Evolutionary conservation across 37 sponge, comb jelly and placozoan species (phyloP), one percentile per base, ranked within the genome.

Genomic region (Bolinopsis microptera): DNA sequence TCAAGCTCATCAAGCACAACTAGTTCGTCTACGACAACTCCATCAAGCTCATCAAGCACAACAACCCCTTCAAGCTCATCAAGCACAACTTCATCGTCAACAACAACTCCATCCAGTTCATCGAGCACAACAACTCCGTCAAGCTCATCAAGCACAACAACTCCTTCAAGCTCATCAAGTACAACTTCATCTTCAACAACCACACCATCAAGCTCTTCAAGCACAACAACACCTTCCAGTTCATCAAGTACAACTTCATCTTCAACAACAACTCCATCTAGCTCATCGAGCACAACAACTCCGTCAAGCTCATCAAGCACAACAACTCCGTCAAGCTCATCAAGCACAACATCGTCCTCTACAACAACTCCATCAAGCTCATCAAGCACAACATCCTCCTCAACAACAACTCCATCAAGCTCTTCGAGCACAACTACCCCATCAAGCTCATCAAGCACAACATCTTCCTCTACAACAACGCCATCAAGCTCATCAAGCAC

Each of bases 361-460:
- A 75, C 32, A 28, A 75, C 61, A 48, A 48, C 61, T 48, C 61
- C 61, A 18, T 48, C 61, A 48, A 48, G 61, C 13, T 48, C 61
- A 13, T 48, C 61, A 18, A 48, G 61, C 13, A 48, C 61, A 18
- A 48, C 61, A 5, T 18, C 61, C 13, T 32, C 34, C 3, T 32
- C 76, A 75, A 75, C 76, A 5, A 75, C 34, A 75, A 48, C 61
- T 48, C 61, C 61, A 48, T 48, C 61, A 48, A 48, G 61, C 61
- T 48, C 61, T 13, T 48, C 61, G 13, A 48, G 61, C 61, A 48
- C 61, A 48, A 48, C 61, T 18, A 48, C 61, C 13, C 61, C 61
- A 48, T 48, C 61, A 48, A 48, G 61, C 61, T 48, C 61, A 13
- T 48, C 61, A 18, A 48, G 61, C 61, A 48, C 61, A 18, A 48